A percentile compares a stretch with the other conserved stretches of the same genome.
Conservation (phyloP, 2,888 invertebrate genomes). For the Drosophila mimetica region DNA sequence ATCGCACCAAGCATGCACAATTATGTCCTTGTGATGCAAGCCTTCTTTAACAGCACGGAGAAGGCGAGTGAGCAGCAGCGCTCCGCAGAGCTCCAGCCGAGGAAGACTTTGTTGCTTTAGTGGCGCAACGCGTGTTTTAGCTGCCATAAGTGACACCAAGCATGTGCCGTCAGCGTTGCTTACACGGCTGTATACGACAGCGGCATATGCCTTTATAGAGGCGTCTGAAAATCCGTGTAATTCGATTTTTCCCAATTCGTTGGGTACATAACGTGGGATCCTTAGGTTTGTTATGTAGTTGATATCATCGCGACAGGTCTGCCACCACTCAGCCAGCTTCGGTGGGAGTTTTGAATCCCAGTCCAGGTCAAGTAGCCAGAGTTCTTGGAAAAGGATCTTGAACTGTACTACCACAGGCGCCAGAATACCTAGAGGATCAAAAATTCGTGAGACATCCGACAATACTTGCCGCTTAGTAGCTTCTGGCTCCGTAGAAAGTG, state of each 20-base stretch:
- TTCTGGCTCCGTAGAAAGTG: neutral
- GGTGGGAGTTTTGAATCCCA: neutral
- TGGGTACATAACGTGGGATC: neutral
- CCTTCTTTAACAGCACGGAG: neutral
- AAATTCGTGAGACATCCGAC: neutral
- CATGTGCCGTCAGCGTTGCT: neutral
- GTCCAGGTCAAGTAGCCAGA: neutral
- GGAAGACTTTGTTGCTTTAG: conserved; percentile 1
- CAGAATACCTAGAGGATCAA: neutral
- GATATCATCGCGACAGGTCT: neutral
- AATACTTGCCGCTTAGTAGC: neutral
- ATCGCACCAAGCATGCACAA: neutral
- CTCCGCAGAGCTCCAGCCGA: neutral
- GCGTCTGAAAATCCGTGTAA: neutral
- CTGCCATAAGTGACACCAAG: neutral
- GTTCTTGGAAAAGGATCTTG: neutral
- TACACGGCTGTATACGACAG: neutral
- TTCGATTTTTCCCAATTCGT: neutral
- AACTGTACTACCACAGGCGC: neutral
- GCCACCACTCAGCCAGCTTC: neutral
- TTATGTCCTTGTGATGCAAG: neutral
- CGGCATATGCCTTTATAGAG: neutral
- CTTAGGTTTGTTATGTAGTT: neutral
- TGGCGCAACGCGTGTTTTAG: neutral
- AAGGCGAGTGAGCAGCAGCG: neutral